Evolutionary conservation across 2,113 vertebrate species (phyloP).

Genomic region (Rattus rattus): DNA sequence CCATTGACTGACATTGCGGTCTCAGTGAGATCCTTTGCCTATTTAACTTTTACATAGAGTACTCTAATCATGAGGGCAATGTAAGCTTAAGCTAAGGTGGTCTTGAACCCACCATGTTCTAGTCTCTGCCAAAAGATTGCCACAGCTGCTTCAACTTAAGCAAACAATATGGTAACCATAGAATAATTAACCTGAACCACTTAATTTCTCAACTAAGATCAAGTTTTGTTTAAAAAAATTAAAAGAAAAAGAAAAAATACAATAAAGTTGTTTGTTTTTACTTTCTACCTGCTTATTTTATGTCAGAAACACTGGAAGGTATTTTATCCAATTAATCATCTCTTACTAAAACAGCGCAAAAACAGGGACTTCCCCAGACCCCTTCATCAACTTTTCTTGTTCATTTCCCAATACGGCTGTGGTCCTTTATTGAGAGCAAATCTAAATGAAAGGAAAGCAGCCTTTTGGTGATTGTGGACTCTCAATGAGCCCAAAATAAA

Average conservation of each 20-base stretch:
- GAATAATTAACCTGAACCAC: constrained; percentile 29
- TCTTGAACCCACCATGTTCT: background rate
- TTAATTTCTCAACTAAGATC: constrained; percentile 14
- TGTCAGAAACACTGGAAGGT: background rate
- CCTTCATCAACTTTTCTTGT: background rate
- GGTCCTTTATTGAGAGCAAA: constrained; percentile 22
- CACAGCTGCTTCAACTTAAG: background rate
- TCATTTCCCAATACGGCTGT: background rate
- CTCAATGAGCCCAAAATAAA: background rate
- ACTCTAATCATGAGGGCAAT: constrained; percentile 42
- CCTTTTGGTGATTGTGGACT: background rate
- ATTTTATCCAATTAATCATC: background rate
- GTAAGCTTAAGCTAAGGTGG: background rate
- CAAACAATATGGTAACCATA: background rate
- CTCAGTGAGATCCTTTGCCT: background rate
- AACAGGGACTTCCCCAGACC: background rate
- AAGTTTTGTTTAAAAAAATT: background rate
- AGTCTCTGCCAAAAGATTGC: background rate
- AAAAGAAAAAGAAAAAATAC: background rate
- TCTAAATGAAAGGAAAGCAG: background rate
- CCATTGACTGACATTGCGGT: background rate
- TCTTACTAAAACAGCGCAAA: background rate
- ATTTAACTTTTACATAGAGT: background rate
- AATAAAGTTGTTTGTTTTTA: background rate
- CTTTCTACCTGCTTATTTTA: constrained; percentile 14